Conservation (phyloP, 2,888 invertebrate genomes). For the Papilio protenor region DNA sequence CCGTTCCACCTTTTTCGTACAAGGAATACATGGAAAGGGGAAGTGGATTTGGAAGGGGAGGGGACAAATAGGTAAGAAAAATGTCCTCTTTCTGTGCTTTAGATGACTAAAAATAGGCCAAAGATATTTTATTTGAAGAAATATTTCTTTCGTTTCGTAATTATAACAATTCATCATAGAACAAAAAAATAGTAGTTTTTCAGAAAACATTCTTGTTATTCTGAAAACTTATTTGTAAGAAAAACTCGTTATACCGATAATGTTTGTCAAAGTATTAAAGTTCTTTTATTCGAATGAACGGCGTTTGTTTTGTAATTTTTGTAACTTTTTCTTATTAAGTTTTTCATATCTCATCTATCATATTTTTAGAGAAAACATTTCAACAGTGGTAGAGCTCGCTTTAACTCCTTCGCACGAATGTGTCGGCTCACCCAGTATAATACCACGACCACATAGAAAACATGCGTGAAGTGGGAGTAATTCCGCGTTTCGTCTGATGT, state of each 20-base stretch:
- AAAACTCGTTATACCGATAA: not conserved
- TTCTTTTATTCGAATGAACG: not conserved
- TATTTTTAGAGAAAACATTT: not conserved
- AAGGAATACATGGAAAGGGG: too few species aligned
- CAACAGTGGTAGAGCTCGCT: too few species aligned
- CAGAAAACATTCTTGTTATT: constrained; percentile 5
- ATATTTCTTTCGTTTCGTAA: not conserved
- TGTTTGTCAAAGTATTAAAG: not conserved
- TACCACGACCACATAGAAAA: too few species aligned
- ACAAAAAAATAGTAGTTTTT: constrained; percentile 13
- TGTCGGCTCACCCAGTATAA: too few species aligned
- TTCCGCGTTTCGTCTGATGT: too few species aligned
- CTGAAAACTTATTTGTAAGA: not conserved
- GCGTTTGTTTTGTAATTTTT: not conserved
- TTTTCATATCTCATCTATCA: not conserved
- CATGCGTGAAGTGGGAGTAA: too few species aligned
- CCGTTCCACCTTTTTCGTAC: not conserved
- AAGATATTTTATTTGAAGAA: constrained; percentile 1
- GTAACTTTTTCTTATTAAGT: not conserved
- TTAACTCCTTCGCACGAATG: too few species aligned
- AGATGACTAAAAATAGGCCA: not conserved
- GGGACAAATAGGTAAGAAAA: not conserved
- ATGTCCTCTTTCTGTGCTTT: not conserved
- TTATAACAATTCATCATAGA: constrained; percentile 10
- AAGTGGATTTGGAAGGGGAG: too few species aligned